phyloP scores from a whole-genome alignment of 2,888 invertebrate species.

The Diadromus collaris region DNA sequence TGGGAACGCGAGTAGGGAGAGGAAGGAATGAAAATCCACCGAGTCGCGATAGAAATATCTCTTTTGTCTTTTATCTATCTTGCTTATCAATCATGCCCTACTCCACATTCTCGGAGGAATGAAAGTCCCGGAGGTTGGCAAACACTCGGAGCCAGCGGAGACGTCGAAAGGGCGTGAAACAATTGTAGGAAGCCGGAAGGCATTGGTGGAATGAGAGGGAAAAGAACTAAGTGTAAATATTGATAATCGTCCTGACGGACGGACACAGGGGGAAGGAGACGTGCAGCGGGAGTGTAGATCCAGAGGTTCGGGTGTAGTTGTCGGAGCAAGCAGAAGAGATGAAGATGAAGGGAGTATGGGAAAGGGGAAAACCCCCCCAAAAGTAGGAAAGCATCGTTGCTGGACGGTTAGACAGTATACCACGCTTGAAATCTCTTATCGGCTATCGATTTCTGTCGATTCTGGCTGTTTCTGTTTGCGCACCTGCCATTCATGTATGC shows the following conservation, averaged over 20 bases:
- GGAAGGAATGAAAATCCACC: background rate
- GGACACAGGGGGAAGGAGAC: slow-evolving; percentile 24
- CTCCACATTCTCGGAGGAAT: background rate
- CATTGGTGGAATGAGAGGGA: slow-evolving; percentile 6
- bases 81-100: background rate
- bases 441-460: slow-evolving; percentile 59
- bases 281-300: slow-evolving; percentile 8
- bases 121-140: background rate
- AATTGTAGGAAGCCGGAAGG: slow-evolving; percentile 57
- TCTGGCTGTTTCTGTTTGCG: slow-evolving; percentile 53
- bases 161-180: slow-evolving; percentile 50
- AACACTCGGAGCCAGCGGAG: background rate
- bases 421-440: slow-evolving; percentile 60
- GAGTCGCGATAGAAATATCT: background rate
- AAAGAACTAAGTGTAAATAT: slow-evolving; percentile 73
- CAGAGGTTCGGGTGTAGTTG: background rate
- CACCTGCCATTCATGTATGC: slow-evolving; percentile 44
- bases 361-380: slow-evolving; percentile 36
- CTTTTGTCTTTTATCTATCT: slow-evolving; percentile 2
- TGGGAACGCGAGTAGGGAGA: background rate
- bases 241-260: slow-evolving; percentile 72
- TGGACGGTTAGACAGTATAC: slow-evolving; percentile 51
- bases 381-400: slow-evolving; percentile 57
- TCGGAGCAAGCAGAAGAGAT: background rate
- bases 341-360: slow-evolving; percentile 25